These are phyloP conservation scores for Drosophila incognita DNA, from an alignment of 2,888 invertebrate genomes.

Conservation along the genomic window DNA sequence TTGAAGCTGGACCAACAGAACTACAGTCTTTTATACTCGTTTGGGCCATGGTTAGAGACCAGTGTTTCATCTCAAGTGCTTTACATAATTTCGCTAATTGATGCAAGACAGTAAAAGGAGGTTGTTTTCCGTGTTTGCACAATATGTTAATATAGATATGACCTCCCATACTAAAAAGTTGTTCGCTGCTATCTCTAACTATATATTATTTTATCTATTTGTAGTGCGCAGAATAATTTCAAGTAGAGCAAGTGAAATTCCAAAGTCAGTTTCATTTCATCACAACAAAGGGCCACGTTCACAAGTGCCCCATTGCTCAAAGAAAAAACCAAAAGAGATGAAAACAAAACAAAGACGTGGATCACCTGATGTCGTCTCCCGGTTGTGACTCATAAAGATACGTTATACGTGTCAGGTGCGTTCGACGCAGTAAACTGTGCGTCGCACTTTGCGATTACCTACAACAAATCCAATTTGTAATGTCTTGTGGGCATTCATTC, in stretches of 20 bases:
- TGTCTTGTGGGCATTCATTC: background rate
- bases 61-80: slow-evolving; percentile 29
- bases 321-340: background rate
- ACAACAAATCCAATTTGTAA: background rate
- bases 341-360: slow-evolving; percentile 37
- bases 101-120: background rate
- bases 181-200: background rate
- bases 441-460: background rate
- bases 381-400: slow-evolving; percentile 48
- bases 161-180: too few species aligned
- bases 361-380: slow-evolving; percentile 16
- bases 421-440: slow-evolving; percentile 21
- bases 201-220: background rate
- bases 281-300: slow-evolving; percentile 22
- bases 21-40: slow-evolving; percentile 56
- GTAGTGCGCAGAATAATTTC: background rate
- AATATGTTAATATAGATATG: slow-evolving; percentile 10
- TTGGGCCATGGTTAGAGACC: background rate
- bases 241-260: background rate
- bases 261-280: background rate
- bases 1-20: slow-evolving; percentile 6
- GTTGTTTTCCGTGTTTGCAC: slow-evolving; percentile 20
- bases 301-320: slow-evolving; percentile 35
- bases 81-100: slow-evolving; percentile 39
- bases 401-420: slow-evolving; percentile 8